A percentile compares a stretch with the other conserved stretches of the same genome.
Conservation (phyloP, 2,113 vertebrate species). For the Pseudois nayaur region DNA sequence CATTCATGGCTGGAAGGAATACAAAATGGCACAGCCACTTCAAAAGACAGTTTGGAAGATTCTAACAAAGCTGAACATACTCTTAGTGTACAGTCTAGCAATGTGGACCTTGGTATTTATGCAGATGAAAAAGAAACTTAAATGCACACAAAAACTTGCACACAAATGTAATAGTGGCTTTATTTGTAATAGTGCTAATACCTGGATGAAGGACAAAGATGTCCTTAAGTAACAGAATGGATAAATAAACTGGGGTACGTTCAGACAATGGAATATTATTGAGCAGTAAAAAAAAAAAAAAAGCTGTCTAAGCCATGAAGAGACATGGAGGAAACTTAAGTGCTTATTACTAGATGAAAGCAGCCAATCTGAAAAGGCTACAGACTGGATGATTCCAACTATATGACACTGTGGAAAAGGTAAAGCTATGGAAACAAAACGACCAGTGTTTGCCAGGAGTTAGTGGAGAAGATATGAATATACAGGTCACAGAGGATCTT, state of each 20-base stretch:
- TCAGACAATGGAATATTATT: background rate
- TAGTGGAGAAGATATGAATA: background rate
- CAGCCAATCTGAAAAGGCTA: background rate
- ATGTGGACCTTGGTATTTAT: background rate
- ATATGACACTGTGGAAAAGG: background rate
- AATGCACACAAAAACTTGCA: background rate
- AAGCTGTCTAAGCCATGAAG: background rate
- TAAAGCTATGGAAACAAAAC: background rate
- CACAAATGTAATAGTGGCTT: background rate
- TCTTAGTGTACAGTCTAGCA: background rate
- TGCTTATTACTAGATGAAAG: background rate
- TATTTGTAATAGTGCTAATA: background rate
- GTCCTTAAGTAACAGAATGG: background rate
- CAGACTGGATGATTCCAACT: background rate
- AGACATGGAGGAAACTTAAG: background rate
- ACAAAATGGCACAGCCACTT: background rate
- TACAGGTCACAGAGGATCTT: background rate
- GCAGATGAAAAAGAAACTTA: background rate
- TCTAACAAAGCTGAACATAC: background rate
- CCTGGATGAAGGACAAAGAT: background rate
- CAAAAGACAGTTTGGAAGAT: background rate
- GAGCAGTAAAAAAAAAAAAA: background rate
- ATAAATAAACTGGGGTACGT: background rate
- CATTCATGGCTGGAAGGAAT: background rate
- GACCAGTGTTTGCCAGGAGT: background rate